Evolutionary conservation across 2,888 invertebrate species (phyloP), one percentile per base, ranked within the genome.

Genomic region (Stenolophus ochropezus): DNA sequence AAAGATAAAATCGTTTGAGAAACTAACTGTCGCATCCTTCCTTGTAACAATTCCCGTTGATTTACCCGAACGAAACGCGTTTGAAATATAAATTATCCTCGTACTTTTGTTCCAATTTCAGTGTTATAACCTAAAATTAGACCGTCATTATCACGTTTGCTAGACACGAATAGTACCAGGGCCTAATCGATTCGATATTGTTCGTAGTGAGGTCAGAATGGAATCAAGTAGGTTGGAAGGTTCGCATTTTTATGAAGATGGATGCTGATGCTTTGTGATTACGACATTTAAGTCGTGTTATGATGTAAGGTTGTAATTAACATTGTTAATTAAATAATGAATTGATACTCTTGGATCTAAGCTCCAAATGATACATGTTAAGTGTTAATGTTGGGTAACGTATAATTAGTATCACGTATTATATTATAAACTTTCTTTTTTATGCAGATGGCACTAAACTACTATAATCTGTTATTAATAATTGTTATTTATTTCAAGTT

Each of bases 61-160:
- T 61, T 61, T 25, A 61, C 61, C 25, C n/a, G 61, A 61, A 61
- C 65, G 33, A 33, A 69, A 69, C 65, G 75, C 42, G 53, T 33
- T 53, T 20, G 16, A 75, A 56, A 25, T 75, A 56, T 75, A 51
- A 75, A 75, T 75, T 75, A 74, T 74, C 49, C 51, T 74, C 71
- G 23, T 74, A 33, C 56, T 75, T 53, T 75, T 25, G 75, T 75
- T 75, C 75, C 75, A 75, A 56, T 75, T 75, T 33, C 75, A 75
- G 27, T 20, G 75, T 75, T 75, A 53, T 53, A 75, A 75, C 56
- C 75, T 75, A 75, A 75, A 75, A 75, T 75, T 75, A 75, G 75
- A 75, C 33, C 75, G 75, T 75, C 75, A 75, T 75, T 75, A 75
- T 56, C 75, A 75, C 75, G 75, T 75, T 56, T 74, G 53, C 25